These are phyloP conservation scores for Mechanitis messenoides DNA, from an alignment of 2,888 invertebrate genomes.

Conservation along the genomic window DNA sequence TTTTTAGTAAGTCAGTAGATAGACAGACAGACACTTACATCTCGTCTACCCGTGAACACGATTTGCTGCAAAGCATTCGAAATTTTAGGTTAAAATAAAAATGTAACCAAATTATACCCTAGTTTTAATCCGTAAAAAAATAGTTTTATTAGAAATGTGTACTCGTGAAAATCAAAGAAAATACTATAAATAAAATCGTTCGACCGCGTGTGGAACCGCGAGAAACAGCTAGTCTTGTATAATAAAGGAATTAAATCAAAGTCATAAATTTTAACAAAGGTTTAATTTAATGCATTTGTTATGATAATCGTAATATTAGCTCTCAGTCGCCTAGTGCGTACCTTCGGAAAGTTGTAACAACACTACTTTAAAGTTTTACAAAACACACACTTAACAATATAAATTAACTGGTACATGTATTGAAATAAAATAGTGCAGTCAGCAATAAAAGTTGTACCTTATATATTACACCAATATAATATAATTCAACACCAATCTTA, in stretches of 20 bases:
- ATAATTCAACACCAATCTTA: conserved; percentile 14
- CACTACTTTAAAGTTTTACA: conserved; percentile 43
- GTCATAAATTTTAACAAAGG: conserved; percentile 66
- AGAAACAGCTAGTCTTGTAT: too few relatives aligned
- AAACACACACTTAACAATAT: conserved; percentile 26
- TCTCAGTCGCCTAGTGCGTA: conserved; percentile 77
- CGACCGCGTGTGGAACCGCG: too few relatives aligned
- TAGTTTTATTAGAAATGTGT: too few relatives aligned
- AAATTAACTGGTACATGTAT: conserved; percentile 10
- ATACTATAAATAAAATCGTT: too few relatives aligned
- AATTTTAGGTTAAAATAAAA: too few relatives aligned
- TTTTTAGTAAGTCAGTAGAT: too few relatives aligned
- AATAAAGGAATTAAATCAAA: conserved; percentile 37
- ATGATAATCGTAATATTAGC: conserved; percentile 68
- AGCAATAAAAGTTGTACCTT: background rate
- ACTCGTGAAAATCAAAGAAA: too few relatives aligned
- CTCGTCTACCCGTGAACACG: too few relatives aligned
- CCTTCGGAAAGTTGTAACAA: conserved; percentile 76
- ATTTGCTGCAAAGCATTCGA: too few relatives aligned
- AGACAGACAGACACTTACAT: too few relatives aligned
- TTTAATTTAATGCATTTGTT: conserved; percentile 75
- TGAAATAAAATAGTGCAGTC: conserved; percentile 10
- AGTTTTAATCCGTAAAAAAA: too few relatives aligned
- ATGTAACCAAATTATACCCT: too few relatives aligned
- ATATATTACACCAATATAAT: conserved; percentile 4